phyloP scores from a whole-genome alignment of 2,888 invertebrate species.

The Drosophila affinis region DNA sequence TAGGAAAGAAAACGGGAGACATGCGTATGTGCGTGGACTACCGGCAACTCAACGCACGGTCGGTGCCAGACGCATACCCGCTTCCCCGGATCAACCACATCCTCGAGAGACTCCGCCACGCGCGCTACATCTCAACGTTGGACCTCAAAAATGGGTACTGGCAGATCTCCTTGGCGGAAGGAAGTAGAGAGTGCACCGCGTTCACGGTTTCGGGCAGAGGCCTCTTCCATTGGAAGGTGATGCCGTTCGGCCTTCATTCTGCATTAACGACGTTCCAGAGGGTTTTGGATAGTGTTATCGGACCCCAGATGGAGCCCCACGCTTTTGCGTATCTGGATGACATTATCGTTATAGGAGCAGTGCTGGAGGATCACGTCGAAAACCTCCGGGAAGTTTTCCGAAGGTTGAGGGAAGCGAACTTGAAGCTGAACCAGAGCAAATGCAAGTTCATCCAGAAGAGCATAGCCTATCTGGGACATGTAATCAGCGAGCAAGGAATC shows the following conservation, averaged over 20 bases:
- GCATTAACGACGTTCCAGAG: conserved; percentile 1
- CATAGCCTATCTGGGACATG: neutral
- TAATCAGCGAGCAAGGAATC: neutral
- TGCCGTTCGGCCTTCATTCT: neutral
- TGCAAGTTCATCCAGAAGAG: neutral
- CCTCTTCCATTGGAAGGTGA: too few species aligned
- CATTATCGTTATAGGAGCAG: neutral
- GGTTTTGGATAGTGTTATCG: neutral
- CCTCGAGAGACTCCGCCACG: too few species aligned
- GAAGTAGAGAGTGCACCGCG: too few species aligned
- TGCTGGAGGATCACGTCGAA: neutral
- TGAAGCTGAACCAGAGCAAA: neutral
- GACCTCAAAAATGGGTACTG: too few species aligned
- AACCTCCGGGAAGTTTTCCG: neutral
- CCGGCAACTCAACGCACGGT: too few species aligned
- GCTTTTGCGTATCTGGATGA: neutral
- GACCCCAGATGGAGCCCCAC: neutral
- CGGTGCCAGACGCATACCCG: too few species aligned
- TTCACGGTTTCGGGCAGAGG: too few species aligned
- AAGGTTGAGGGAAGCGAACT: neutral
- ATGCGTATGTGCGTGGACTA: too few species aligned
- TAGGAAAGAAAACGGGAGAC: too few species aligned
- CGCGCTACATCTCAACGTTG: too few species aligned
- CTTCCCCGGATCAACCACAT: too few species aligned
- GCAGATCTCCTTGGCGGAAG: too few species aligned